Evolutionary conservation across 2,797 vertebrate genomes (phyloP).

Genomic region (Lutra lutra): DNA sequence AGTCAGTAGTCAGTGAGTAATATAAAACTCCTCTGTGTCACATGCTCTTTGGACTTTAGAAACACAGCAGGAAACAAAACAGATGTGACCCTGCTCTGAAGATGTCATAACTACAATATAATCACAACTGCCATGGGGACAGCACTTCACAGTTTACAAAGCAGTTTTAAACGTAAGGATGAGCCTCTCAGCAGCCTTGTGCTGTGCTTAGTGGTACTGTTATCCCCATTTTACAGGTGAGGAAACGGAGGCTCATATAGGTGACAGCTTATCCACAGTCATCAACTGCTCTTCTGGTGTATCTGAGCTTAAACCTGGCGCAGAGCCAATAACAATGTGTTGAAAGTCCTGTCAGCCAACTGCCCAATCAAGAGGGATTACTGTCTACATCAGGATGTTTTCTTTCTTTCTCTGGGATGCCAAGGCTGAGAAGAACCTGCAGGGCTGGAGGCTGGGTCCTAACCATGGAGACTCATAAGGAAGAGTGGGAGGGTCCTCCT

Average conservation of each 20-base stretch:
- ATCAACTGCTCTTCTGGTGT: background rate
- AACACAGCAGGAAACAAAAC: background rate
- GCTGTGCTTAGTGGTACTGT: background rate
- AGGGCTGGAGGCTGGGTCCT: background rate
- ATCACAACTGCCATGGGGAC: background rate
- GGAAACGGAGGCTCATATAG: background rate
- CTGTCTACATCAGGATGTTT: background rate
- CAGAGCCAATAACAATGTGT: background rate
- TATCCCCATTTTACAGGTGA: background rate
- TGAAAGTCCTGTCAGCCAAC: background rate
- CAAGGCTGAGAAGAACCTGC: background rate
- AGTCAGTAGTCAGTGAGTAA: background rate
- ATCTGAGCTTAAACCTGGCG: background rate
- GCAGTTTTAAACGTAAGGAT: background rate
- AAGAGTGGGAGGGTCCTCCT: background rate
- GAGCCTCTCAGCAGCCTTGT: background rate
- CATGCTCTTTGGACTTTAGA: background rate
- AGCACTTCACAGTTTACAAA: background rate
- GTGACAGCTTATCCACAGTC: background rate
- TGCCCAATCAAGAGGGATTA: background rate
- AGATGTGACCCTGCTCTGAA: background rate
- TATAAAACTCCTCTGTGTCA: background rate
- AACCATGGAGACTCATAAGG: background rate
- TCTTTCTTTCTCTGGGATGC: background rate
- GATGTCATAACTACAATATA: too few species aligned